Base-by-base conservation (phyloP, 2,113 vertebrate species). In the Haplochromis burtoni region DNA sequence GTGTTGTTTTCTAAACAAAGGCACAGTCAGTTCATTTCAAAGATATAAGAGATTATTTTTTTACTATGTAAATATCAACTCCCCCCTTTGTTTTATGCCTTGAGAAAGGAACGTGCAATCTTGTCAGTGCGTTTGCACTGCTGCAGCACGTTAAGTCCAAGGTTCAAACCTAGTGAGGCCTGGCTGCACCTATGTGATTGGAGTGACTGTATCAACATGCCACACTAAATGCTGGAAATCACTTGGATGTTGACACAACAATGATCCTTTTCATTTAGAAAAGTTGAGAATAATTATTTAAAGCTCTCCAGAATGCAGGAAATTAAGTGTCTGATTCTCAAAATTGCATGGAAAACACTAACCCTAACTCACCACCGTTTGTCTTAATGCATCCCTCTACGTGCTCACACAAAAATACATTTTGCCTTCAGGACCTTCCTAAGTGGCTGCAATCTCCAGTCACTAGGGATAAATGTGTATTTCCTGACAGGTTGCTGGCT, bases 401-500 rank as follows among this genome's bases (percentile, higher is more conserved):
- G 1, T 14, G 63, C 63, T 68, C 63, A 68, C 4, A 40, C 35
- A 24, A 26, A 45, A 10, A 10, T 47, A 29, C 13, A 17, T 73
- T 76, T 17, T 26, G 40, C 40, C 68, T 76, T 26, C 6, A 5
- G 9, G 24, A 45, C 68, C 68, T 76, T 73, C 68, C 40, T 0
- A 45, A 2, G 0, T 71, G 66, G 12, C 5, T 42, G 0, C 3
- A 42, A 42, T 21, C 38, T 73, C 66, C 68, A 73, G 66, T 73
- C 13, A 26, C 38, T 26, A 26, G 68, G 21, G 13, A 26, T 45
- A 47, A 47, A 45, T 73, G 21, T 45, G 5, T 26, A 45, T 73
- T 76, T 16, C 40, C 40, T 47, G 68, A 76, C 40, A 10, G 8
- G 40, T 45, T 73, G 68, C 40, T 47, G 38, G 24, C 40, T 17